Evolutionary conservation across 2,888 invertebrate genomes (phyloP), one percentile per base, ranked within the genome.

Genomic region (Agriopis marginaria): DNA sequence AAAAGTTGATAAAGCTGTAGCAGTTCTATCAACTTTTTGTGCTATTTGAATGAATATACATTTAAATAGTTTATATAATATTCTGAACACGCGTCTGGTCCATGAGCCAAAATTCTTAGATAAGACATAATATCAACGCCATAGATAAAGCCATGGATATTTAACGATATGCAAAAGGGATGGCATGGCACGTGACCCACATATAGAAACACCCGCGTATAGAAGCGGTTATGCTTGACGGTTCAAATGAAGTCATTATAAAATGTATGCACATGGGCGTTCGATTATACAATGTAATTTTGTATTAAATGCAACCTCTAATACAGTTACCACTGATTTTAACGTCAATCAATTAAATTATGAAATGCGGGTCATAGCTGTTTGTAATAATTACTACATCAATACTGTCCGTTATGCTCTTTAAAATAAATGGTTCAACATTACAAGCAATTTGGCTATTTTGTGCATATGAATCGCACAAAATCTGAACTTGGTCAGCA

Each of bases 131-230:
- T 32, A 32, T 5, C 32, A 32, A 32, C 32, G 32, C 32, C 32
- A 32, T 32, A 32, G 3, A 32, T 32, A 32, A 32, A 3, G 3
- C 32, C 32, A 32, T 32, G 5, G 3, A 32, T 32, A 32, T 32
- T 32, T 32, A 32, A 32, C 32, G 32, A 32, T 32, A 32, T 12
- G 59, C 32, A 40, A 10, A 74, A 71, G 69, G 72, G 69, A 80
- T 75, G 78, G 74, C 67, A 63, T 65, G 78, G 76, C 84, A 84
- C 84, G 85, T 86, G 85, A 85, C 85, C 84, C 85, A 82, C 84
- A 86, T 85, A 76, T 73, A 78, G 72, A 71, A 69, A 63, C 63
- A 53, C 11, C 23, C 53, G 39, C 70, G 79, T 82, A 79, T 12
- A 47, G n/a, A 39, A 10, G 17, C 63, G 40, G 63, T 60, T 53